Base-by-base conservation (phyloP, 2,888 invertebrate genomes). In the Hanleya hanleyi region DNA sequence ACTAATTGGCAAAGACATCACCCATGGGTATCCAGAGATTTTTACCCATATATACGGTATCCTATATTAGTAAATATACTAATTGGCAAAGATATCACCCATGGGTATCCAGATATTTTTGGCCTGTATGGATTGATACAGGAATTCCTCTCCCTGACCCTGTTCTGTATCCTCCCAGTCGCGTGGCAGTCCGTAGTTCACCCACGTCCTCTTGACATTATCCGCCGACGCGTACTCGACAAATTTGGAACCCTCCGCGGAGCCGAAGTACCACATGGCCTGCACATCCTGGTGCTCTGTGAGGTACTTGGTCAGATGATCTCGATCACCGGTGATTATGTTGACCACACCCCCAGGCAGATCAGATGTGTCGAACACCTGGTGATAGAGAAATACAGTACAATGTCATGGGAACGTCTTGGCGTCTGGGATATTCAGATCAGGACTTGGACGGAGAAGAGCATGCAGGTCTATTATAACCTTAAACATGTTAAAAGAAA, bases 81-180 rank as follows among this genome's bases (percentile, higher is more conserved):
- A 91, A 79, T 91, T 91, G 26, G 91, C 91, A 86, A 89, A 91
- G 26, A 91, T 90, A 51, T 91, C 91, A 15, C 92, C 91, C 90
- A 91, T 90, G 12, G 91, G 91, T 3, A 91, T 85, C 91, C 91
- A 91, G 70, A 91, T 86, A 68, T 90, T 90, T 80, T 91, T 92
- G 47, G 82, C 83, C 73, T 90, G 88, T 6, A 87, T 84, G 0
- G 90, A 84, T 36, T 91, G 90, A 68, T 89, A 88, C 12, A 91
- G 82, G 69, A 91, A 91, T 79, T 91, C 91, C 65, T 89, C 89
- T 1, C 90, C 89, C 41, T 89, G 87, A 12, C 88, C 88, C 67
- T 87, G 85, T 47, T 85, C 83, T 18, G 78, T 41, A 41, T 86
- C 81, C 2, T 78, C 72, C 89, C 91, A 91, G 77, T 91, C 85